phyloP scores from a whole-genome alignment of 1,140 invertebrate species.

The Sycobia sp. region DNA sequence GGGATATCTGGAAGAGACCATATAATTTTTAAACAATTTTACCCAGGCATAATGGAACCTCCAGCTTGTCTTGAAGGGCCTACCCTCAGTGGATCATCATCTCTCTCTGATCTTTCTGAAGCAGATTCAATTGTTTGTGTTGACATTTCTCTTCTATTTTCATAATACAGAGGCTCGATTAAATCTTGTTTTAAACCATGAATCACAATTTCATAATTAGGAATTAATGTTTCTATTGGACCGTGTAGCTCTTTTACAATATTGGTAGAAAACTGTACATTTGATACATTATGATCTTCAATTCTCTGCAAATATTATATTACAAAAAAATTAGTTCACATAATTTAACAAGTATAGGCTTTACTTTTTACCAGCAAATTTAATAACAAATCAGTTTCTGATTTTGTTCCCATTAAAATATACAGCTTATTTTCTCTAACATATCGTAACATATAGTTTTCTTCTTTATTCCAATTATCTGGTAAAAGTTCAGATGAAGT shows the following conservation, averaged over 20 bases:
- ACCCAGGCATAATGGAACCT: conserved; percentile 32
- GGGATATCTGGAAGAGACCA: conserved; percentile 39
- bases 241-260: conserved; percentile 57
- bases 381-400: conserved; percentile 68
- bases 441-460: conserved; percentile 71
- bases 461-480: conserved; percentile 69
- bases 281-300: conserved; percentile 55
- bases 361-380: conserved; percentile 68
- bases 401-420: conserved; percentile 69
- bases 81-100: conserved; percentile 46
- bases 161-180: conserved; percentile 52
- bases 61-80: conserved; percentile 6
- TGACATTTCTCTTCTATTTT: conserved; percentile 36
- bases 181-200: conserved; percentile 58
- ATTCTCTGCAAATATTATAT: conserved; percentile 50
- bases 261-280: conserved; percentile 53
- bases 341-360: conserved; percentile 5
- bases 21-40: conserved; percentile 35
- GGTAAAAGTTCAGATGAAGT: conserved; percentile 71
- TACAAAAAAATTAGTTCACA: conserved; percentile 15
- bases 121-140: conserved; percentile 46
- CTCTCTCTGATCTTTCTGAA: conserved; percentile 12
- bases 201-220: conserved; percentile 54
- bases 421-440: conserved; percentile 69
- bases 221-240: conserved; percentile 55